Conservation (phyloP, 2,888 invertebrate species). For the Antheraea assamensis region DNA sequence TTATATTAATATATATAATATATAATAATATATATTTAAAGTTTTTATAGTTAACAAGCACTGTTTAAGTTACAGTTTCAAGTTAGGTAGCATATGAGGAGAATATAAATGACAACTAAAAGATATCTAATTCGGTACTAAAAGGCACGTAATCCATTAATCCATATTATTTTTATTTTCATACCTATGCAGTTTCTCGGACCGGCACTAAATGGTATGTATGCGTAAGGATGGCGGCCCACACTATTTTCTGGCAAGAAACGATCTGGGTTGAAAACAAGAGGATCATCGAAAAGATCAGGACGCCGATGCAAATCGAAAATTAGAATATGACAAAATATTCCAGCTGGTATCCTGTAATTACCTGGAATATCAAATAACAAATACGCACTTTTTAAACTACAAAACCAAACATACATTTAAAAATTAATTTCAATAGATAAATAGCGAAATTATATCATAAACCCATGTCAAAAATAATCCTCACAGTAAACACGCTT, state of each 20-base stretch:
- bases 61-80: background rate
- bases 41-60: background rate
- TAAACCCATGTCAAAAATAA: too few relatives aligned
- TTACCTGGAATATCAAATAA: slow-evolving; percentile 42
- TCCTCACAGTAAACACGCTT: too few relatives aligned
- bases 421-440: background rate
- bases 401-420: background rate
- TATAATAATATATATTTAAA: too few relatives aligned
- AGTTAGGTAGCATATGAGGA: background rate
- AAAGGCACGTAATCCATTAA: background rate
- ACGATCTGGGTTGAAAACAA: slow-evolving; percentile 86
- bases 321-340: slow-evolving; percentile 77
- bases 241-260: slow-evolving; percentile 82
- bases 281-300: slow-evolving; percentile 84
- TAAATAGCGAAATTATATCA: too few relatives aligned
- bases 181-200: slow-evolving; percentile 84
- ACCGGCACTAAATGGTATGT: slow-evolving; percentile 86
- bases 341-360: slow-evolving; percentile 71
- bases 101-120: too few relatives aligned
- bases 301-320: slow-evolving; percentile 84
- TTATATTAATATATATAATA: too few relatives aligned
- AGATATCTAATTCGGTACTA: background rate
- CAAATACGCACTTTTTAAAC: background rate
- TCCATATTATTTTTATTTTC: background rate
- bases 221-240: slow-evolving; percentile 83